Percentiles rank a stretch among this genome's conserved stretches.
Evolutionary conservation across 2,797 vertebrate species (phyloP).

Genomic region (Phaenicophaeus curvirostris): DNA sequence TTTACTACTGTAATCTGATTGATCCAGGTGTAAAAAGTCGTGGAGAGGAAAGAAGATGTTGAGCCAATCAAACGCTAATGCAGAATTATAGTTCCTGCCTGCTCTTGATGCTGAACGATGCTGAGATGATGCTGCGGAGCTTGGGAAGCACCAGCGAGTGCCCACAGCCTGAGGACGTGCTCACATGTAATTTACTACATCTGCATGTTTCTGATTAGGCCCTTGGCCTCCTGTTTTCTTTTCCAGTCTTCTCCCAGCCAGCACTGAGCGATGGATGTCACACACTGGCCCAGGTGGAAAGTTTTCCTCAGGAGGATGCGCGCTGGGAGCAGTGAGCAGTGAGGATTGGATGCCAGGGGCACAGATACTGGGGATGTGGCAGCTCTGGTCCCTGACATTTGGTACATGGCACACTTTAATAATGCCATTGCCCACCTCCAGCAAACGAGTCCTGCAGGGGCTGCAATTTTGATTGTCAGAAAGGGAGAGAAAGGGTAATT

Average conservation of each 20-base stretch:
- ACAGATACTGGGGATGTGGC: too few species aligned
- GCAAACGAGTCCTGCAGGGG: not conserved
- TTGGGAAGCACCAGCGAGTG: accelerated
- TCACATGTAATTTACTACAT: accelerated
- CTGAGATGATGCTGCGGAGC: accelerated
- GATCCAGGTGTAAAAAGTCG: not conserved
- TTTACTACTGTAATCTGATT: not conserved
- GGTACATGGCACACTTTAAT: not conserved
- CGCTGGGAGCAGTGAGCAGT: not conserved
- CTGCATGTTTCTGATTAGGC: not conserved
- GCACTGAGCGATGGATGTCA: accelerated
- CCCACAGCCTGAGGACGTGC: accelerated
- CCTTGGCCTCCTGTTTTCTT: not conserved
- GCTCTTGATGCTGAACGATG: accelerated
- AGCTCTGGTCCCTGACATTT: not conserved
- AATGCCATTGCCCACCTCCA: not conserved
- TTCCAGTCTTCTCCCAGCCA: not conserved
- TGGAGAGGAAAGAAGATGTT: not conserved
- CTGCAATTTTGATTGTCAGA: not conserved
- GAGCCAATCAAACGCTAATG: not conserved
- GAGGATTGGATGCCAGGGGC: accelerated
- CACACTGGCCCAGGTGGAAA: not conserved
- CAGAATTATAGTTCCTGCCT: not conserved
- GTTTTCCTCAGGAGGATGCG: not conserved
- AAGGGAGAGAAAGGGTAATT: not conserved